A percentile compares a stretch with the other conserved stretches of the same genome.
phyloP scores from a whole-genome alignment of 2,888 invertebrate genomes.

The Rhamphomyia laevipes region DNA sequence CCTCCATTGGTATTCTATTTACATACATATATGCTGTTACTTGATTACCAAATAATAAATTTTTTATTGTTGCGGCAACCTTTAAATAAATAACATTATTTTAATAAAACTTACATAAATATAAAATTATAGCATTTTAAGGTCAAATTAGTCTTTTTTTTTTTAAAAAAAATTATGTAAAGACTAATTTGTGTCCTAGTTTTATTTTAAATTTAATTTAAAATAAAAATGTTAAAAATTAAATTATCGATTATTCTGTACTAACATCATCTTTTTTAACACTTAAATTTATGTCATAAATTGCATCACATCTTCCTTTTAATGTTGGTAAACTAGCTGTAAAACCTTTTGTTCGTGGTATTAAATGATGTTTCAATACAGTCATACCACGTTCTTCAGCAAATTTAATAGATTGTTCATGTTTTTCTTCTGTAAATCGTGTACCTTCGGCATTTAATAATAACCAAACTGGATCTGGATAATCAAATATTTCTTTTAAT shows the following conservation, averaged over 20 bases:
- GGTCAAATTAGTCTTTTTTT: no score
- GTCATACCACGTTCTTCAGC: slow-evolving; percentile 77
- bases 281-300: slow-evolving; percentile 72
- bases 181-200: no score
- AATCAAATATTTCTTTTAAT: slow-evolving; percentile 69
- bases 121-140: no score
- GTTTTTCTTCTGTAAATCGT: slow-evolving; percentile 76
- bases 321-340: slow-evolving; percentile 72
- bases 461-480: slow-evolving; percentile 84
- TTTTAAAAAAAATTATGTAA: no score
- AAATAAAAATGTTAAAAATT: no score
- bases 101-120: no score
- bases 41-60: slow-evolving; percentile 47
- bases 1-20: slow-evolving; percentile 67
- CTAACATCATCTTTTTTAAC: slow-evolving; percentile 51
- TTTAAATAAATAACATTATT: no score
- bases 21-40: slow-evolving; percentile 66
- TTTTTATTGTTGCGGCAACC: slow-evolving; percentile 61
- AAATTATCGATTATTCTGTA: not conserved
- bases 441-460: slow-evolving; percentile 89
- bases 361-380: slow-evolving; percentile 74
- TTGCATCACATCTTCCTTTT: slow-evolving; percentile 65
- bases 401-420: slow-evolving; percentile 76
- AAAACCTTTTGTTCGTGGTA: slow-evolving; percentile 93
- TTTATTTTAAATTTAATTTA: no score